phyloP scores from a whole-genome alignment of 2,113 vertebrate species.

The Grus americana region DNA sequence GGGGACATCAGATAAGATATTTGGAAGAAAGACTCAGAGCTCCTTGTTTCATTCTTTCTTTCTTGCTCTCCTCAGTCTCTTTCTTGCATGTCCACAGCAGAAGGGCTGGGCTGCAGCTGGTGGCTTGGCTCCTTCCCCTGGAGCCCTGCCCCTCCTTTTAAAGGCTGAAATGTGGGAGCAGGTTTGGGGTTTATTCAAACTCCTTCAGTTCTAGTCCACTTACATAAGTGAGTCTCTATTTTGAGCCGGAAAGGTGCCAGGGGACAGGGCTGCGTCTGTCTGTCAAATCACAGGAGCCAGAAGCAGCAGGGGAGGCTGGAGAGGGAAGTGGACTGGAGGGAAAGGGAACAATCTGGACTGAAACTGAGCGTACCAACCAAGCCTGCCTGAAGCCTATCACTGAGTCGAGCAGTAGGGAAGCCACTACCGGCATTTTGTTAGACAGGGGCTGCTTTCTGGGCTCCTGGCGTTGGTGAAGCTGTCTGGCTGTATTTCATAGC shows the following conservation, averaged over 20 bases:
- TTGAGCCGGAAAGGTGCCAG: not conserved
- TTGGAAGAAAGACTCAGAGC: not conserved
- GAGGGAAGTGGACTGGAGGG: not conserved
- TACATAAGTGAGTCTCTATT: not conserved
- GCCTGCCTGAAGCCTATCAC: not conserved
- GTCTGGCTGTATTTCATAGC: not conserved
- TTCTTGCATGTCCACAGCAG: not conserved
- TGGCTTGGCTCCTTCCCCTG: not conserved
- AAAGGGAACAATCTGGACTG: not conserved
- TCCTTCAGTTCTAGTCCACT: not conserved
- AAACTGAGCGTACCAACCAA: accelerated
- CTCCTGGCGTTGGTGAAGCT: not conserved
- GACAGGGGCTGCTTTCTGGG: not conserved
- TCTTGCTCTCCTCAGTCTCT: not conserved
- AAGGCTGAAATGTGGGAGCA: not conserved
- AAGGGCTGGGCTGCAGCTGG: not conserved
- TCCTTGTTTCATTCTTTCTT: not conserved
- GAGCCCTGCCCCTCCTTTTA: not conserved
- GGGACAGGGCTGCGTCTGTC: not conserved
- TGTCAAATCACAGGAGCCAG: not conserved
- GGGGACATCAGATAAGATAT: not conserved
- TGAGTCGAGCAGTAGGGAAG: not conserved
- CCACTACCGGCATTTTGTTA: accelerated
- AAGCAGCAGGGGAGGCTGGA: not conserved
- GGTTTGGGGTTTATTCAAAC: not conserved